A percentile compares a stretch with the other conserved stretches of the same genome.
These are phyloP conservation scores for Pseudopipra pipra DNA, from an alignment of 2,113 vertebrate genomes.

Conservation along the genomic window DNA sequence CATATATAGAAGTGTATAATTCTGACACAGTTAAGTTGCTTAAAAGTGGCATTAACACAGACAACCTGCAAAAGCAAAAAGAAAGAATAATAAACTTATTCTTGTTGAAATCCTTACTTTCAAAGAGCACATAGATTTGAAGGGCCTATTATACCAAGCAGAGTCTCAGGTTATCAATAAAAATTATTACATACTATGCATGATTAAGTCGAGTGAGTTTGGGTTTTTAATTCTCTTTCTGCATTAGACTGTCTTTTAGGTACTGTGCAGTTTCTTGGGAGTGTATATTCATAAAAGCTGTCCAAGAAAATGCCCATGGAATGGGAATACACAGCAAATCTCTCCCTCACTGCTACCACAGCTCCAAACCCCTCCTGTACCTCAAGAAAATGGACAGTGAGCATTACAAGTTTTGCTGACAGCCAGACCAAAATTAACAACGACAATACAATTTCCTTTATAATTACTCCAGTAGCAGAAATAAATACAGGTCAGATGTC, in stretches of 20 bases:
- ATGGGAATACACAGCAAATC: not conserved
- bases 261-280: not conserved
- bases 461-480: constrained; percentile 7
- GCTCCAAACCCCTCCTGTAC: not conserved
- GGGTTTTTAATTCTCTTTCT: not conserved
- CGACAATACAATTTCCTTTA: not conserved
- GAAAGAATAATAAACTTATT: not conserved
- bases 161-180: not conserved
- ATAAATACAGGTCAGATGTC: not conserved
- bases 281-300: not conserved
- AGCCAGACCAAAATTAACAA: not conserved
- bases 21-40: not conserved
- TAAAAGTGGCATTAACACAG: not conserved
- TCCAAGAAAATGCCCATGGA: not conserved
- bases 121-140: not conserved
- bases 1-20: not conserved
- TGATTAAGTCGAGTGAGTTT: rapidly evolving
- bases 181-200: not conserved
- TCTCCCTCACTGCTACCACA: not conserved
- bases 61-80: not conserved
- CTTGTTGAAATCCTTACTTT: not conserved
- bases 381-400: not conserved
- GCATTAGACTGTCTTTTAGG: not conserved
- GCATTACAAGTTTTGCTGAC: not conserved
- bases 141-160: not conserved